phyloP scores from a whole-genome alignment of 1,140 invertebrate species.

The Argopecten irradians region DNA sequence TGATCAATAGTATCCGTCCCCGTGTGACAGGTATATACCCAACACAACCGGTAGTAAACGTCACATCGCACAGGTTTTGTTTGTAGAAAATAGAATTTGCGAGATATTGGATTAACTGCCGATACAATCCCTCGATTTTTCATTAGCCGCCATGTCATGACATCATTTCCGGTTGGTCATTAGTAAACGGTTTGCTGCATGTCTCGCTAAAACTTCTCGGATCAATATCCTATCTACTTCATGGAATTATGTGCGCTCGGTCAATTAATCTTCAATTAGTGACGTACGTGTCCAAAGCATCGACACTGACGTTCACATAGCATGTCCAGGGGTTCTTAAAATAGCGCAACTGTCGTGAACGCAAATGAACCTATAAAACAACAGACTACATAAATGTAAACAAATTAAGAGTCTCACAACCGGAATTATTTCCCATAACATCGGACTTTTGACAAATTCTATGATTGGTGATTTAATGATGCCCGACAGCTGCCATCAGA shows the following conservation, averaged over 20 bases:
- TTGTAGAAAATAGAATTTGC: background rate
- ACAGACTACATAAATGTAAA: no score
- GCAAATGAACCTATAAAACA: no score
- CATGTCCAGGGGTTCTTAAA: background rate
- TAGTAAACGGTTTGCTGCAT: background rate
- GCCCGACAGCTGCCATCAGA: no score
- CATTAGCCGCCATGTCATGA: background rate
- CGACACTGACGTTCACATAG: background rate
- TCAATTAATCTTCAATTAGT: background rate
- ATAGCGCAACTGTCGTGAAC: no score
- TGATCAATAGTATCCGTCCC: background rate
- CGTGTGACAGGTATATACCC: background rate
- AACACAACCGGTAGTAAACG: background rate
- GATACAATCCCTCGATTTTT: background rate
- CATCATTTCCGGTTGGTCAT: background rate
- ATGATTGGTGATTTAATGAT: no score
- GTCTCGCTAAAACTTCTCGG: background rate
- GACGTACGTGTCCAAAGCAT: background rate
- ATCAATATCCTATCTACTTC: background rate
- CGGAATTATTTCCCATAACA: no score
- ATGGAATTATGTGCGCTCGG: background rate
- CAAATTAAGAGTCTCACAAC: no score
- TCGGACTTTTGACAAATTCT: no score
- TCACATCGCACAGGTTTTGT: background rate
- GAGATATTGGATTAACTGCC: background rate